A percentile compares a stretch with the other conserved stretches of the same genome.
Evolutionary conservation across 2,888 invertebrate genomes (phyloP).

Genomic region (Eupithecia abbreviata): DNA sequence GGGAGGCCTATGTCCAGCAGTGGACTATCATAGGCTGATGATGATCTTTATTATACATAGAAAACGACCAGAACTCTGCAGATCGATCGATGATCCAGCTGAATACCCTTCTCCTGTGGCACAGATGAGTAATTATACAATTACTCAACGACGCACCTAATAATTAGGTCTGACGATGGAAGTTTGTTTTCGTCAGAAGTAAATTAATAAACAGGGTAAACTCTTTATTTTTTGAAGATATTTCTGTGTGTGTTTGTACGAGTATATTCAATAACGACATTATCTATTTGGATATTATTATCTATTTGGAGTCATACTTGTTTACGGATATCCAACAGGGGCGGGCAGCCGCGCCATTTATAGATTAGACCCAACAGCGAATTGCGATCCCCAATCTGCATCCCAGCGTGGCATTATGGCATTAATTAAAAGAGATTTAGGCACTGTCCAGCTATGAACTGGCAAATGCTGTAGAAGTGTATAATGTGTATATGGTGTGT

Average conservation of each 20-base stretch:
- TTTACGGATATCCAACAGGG: neutral
- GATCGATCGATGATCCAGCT: neutral
- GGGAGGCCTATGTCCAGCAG: too few relatives aligned
- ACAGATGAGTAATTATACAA: constrained; percentile 72
- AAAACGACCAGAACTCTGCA: too few relatives aligned
- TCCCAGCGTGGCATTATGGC: neutral
- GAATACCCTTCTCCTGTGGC: neutral
- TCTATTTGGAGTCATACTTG: neutral
- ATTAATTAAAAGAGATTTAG: neutral
- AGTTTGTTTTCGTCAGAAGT: constrained; percentile 69
- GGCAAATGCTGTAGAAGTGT: neutral
- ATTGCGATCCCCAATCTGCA: neutral
- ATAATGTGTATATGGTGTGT: neutral
- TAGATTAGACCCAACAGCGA: too few relatives aligned
- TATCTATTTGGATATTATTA: neutral
- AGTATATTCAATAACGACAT: neutral
- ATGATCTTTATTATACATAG: too few relatives aligned
- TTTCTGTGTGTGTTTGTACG: neutral
- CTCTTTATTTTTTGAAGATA: neutral
- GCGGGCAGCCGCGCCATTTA: too few relatives aligned
- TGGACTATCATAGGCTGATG: too few relatives aligned
- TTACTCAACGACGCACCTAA: constrained; percentile 74
- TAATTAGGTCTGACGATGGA: constrained; percentile 57
- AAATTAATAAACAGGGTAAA: constrained; percentile 54
- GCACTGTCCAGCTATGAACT: neutral